A percentile compares a stretch with the other conserved stretches of the same genome.
Conservation (phyloP, 2,888 invertebrate genomes). For the Petrolisthes cinctipes region DNA sequence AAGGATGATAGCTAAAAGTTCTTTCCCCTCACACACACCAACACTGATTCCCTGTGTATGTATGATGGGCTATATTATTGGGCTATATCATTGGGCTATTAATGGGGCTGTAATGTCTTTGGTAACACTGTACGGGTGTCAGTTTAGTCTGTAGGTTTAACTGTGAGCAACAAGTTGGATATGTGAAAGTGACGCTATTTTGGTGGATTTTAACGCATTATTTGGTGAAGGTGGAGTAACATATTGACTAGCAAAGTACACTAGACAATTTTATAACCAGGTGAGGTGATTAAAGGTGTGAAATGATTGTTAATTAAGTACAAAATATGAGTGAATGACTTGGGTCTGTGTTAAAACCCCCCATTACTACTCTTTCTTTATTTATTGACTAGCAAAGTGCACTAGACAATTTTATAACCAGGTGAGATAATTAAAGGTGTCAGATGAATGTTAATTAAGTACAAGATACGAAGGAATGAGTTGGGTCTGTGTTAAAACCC, state of each 20-base stretch:
- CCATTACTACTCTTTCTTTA: too few relatives aligned
- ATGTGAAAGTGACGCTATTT: constrained; percentile 38
- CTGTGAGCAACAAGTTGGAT: constrained; percentile 49
- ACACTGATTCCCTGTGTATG: not conserved
- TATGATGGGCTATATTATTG: not conserved
- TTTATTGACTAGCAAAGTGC: not conserved
- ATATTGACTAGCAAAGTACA: not conserved
- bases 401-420: constrained; percentile 2
- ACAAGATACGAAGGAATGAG: too few relatives aligned
- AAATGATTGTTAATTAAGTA: too few relatives aligned
- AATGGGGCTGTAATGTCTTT: not conserved
- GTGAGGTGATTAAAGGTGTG: not conserved
- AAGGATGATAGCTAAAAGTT: too few relatives aligned
- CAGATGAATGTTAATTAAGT: too few relatives aligned
- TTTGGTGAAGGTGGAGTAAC: not conserved
- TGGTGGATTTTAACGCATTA: constrained; percentile 9
- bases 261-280: constrained; percentile 10
- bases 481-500: too few relatives aligned
- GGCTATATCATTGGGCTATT: not conserved
- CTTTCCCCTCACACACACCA: too few relatives aligned
- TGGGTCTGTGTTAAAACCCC: too few relatives aligned
- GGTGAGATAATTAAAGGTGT: constrained; percentile 2
- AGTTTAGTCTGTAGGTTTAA: constrained; percentile 49
- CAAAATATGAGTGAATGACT: too few relatives aligned
- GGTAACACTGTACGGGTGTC: constrained; percentile 35